Percentiles rank a stretch among this genome's conserved stretches.
These are phyloP conservation scores for Drosophila bocqueti DNA, from an alignment of 1,140 invertebrate species.

Conservation along the genomic window DNA sequence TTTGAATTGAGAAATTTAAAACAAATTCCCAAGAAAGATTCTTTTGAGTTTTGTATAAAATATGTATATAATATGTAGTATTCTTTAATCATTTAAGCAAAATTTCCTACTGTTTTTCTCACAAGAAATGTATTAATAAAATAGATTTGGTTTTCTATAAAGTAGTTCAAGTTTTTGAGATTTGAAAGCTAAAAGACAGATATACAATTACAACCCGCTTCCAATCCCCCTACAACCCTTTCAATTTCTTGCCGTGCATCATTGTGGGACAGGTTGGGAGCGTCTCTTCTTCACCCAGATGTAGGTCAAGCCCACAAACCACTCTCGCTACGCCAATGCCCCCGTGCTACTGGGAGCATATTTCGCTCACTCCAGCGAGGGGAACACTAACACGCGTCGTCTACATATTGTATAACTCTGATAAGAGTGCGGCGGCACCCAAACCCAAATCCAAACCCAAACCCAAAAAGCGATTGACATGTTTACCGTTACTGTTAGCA, in stretches of 20 bases:
- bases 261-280: constrained; percentile 56
- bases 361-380: not conserved
- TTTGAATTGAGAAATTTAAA: not conserved
- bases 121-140: not conserved
- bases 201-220: too few relatives aligned
- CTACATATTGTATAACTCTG: constrained; percentile 67
- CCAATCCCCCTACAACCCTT: not conserved
- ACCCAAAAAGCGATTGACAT: constrained; percentile 46
- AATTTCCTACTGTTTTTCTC: not conserved
- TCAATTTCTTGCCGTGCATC: constrained; percentile 15
- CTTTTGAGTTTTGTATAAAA: not conserved
- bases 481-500: constrained; percentile 77
- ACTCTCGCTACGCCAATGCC: constrained; percentile 13
- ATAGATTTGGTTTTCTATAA: not conserved
- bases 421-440: constrained; percentile 51
- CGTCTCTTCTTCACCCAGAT: constrained; percentile 40
- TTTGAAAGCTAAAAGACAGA: not conserved
- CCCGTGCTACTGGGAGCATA: constrained; percentile 1
- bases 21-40: not conserved
- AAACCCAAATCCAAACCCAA: constrained; percentile 12
- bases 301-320: constrained; percentile 54
- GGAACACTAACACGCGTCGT: constrained; percentile 29
- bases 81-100: too few relatives aligned
- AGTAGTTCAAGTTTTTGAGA: not conserved
- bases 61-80: not conserved